These are phyloP conservation scores for Drosophila silvestris DNA, from an alignment of 2,888 invertebrate genomes.

Conservation along the genomic window DNA sequence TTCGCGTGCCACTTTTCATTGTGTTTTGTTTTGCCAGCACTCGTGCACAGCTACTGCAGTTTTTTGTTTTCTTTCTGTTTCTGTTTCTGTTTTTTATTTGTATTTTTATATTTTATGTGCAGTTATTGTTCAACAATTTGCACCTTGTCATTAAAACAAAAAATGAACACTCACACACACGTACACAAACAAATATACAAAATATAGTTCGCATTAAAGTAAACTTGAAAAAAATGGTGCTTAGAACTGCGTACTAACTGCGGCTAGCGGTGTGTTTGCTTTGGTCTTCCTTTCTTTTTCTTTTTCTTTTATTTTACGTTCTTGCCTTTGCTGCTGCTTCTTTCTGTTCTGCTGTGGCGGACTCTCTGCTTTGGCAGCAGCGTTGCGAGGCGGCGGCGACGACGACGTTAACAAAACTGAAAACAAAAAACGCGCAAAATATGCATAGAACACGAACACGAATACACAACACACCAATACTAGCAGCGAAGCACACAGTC, in stretches of 20 bases:
- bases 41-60: slow-evolving; percentile 37
- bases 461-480: slow-evolving; percentile 45
- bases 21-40: slow-evolving; percentile 25
- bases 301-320: slow-evolving; percentile 30
- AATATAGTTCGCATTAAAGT: slow-evolving; percentile 24
- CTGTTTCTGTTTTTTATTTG: slow-evolving; percentile 4
- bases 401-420: slow-evolving; percentile 77
- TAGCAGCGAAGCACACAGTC: slow-evolving; percentile 16
- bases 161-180: slow-evolving; percentile 39
- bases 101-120: slow-evolving; percentile 9
- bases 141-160: slow-evolving; percentile 55
- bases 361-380: slow-evolving; percentile 47
- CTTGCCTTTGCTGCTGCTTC: slow-evolving; percentile 26
- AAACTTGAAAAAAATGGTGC: slow-evolving; percentile 32
- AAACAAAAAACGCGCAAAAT: slow-evolving; percentile 78
- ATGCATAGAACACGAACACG: slow-evolving; percentile 70
- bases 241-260: slow-evolving; percentile 70
- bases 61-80: slow-evolving; percentile 1
- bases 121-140: slow-evolving; percentile 56
- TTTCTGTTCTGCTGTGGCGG: slow-evolving; percentile 38
- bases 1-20: slow-evolving; percentile 53
- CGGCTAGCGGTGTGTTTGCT: slow-evolving; percentile 52
- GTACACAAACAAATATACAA: slow-evolving; percentile 13
- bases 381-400: slow-evolving; percentile 68
- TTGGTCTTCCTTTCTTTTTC: slow-evolving; percentile 41